phyloP scores from a whole-genome alignment of 1,140 invertebrate species.

The Arctopsyche grandis region DNA sequence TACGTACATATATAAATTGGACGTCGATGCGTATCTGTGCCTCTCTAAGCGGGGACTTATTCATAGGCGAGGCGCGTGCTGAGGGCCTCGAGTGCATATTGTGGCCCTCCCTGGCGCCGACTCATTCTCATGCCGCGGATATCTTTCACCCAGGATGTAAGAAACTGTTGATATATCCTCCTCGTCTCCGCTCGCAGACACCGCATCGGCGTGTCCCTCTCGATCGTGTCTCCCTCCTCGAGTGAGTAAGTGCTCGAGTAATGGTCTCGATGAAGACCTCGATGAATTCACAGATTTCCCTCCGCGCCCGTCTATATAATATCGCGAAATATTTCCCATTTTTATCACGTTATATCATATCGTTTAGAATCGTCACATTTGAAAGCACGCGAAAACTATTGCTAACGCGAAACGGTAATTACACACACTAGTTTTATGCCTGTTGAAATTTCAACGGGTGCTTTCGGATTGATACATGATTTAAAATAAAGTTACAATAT shows the following conservation, averaged over 20 bases:
- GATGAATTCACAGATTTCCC: constrained; percentile 40
- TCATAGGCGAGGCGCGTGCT: constrained; percentile 52
- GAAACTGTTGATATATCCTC: constrained; percentile 39
- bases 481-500: too few relatives aligned
- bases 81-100: constrained; percentile 52
- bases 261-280: constrained; percentile 32
- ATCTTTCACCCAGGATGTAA: constrained; percentile 36
- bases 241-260: constrained; percentile 40
- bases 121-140: constrained; percentile 35
- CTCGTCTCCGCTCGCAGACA: neutral
- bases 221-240: neutral
- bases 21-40: constrained; percentile 18
- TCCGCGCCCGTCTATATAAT: neutral
- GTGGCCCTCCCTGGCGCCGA: constrained; percentile 25
- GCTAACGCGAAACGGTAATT: too few relatives aligned
- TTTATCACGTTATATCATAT: neutral
- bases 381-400: too few relatives aligned
- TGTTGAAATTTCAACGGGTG: neutral
- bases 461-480: too few relatives aligned
- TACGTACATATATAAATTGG: neutral
- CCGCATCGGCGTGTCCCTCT: neutral
- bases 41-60: constrained; percentile 48
- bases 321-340: neutral
- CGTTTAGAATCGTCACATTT: too few relatives aligned
- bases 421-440: neutral